Percentiles rank a stretch among this genome's conserved stretches.
These are phyloP conservation scores for Corydoras sp. DNA, from an alignment of 2,113 vertebrate species.

Conservation along the genomic window DNA sequence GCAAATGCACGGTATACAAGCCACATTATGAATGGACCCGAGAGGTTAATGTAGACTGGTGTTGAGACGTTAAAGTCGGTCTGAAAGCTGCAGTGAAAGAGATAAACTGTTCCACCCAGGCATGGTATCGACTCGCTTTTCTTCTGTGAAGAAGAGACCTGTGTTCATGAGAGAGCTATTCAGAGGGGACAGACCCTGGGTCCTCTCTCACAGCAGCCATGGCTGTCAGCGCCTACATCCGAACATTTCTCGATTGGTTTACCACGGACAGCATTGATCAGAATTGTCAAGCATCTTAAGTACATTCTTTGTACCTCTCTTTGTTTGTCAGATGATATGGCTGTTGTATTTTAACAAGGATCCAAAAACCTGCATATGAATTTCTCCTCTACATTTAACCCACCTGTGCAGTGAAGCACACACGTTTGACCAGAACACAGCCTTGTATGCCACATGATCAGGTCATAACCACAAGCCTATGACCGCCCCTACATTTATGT, in stretches of 20 bases:
- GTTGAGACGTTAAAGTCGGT: constrained; percentile 12
- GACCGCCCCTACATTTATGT: too few species aligned
- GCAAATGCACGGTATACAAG: neutral
- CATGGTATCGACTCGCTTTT: constrained; percentile 33
- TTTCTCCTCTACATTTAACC: too few species aligned
- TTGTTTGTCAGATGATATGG: constrained; percentile 7
- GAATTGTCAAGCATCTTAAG: neutral
- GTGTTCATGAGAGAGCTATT: constrained; percentile 24
- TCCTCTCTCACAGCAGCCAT: constrained; percentile 15
- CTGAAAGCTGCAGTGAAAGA: constrained; percentile 15
- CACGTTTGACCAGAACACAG: too few species aligned
- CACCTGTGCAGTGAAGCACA: too few species aligned
- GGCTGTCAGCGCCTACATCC: constrained; percentile 5
- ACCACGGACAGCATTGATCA: constrained; percentile 4
- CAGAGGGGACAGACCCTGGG: constrained; percentile 11
- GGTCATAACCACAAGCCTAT: too few species aligned
- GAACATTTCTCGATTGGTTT: constrained; percentile 5
- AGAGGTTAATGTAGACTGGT: neutral
- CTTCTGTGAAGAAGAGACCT: constrained; percentile 14
- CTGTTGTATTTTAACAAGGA: too few species aligned
- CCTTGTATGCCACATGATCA: too few species aligned
- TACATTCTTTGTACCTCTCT: neutral
- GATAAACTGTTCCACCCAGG: constrained; percentile 37
- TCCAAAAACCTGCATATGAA: too few species aligned
- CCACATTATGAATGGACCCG: neutral